These are phyloP conservation scores for Cossypha niveicapilla DNA, from an alignment of 2,797 vertebrate species.

Conservation along the genomic window DNA sequence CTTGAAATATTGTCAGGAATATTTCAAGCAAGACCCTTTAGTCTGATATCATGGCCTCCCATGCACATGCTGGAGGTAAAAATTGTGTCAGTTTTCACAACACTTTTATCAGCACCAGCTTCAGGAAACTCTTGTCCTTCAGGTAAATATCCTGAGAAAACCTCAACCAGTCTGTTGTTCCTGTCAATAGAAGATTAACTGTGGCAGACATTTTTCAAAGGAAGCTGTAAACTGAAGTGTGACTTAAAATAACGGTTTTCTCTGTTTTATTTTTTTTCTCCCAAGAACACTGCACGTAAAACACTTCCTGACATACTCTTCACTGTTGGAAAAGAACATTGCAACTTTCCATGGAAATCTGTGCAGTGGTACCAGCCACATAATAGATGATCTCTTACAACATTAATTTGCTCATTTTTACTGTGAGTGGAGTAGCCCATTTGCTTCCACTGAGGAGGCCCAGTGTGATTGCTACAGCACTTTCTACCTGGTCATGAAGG, in stretches of 20 bases:
- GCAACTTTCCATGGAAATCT: not conserved
- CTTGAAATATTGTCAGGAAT: not conserved
- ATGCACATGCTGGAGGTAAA: not conserved
- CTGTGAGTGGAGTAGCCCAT: not conserved
- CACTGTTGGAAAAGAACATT: not conserved
- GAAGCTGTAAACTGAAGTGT: not conserved
- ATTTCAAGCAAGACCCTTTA: not conserved
- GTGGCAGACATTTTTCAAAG: not conserved
- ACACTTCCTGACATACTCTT: not conserved
- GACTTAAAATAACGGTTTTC: not conserved
- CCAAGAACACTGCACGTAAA: not conserved
- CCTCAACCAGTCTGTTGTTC: not conserved
- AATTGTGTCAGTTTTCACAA: not conserved
- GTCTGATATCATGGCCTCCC: not conserved
- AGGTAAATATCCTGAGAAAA: not conserved
- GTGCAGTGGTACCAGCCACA: not conserved
- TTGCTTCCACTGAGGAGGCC: not conserved
- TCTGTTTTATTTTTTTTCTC: accelerated
- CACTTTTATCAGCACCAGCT: not conserved
- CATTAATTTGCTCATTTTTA: not conserved
- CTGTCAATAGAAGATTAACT: not conserved
- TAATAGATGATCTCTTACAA: not conserved
- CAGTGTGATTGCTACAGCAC: not conserved
- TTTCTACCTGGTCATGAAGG: not conserved
- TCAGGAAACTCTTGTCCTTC: not conserved